Conservation (phyloP, 2,113 vertebrate genomes). For the Nicator chloris region DNA sequence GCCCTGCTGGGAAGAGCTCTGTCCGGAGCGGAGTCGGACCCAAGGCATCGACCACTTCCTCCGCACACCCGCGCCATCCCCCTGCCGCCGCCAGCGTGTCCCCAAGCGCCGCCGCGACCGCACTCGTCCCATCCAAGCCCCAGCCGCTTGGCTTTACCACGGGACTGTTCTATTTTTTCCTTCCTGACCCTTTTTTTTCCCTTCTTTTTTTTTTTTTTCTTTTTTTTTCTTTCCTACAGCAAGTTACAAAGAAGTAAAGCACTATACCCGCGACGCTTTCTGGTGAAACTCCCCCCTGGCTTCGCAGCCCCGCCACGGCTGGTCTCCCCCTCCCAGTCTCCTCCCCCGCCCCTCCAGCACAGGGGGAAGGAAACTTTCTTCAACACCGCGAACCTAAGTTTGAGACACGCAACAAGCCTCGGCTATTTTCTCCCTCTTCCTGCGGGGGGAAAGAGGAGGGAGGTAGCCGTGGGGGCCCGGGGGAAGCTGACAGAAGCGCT, state of each 20-base stretch:
- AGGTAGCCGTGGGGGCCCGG: not conserved
- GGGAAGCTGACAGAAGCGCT: not conserved
- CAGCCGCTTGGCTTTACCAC: not conserved
- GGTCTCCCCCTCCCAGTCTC: not conserved
- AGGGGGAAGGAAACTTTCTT: conserved; percentile 27
- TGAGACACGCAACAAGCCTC: conserved; percentile 1
- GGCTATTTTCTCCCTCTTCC: not conserved
- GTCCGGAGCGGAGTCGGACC: not conserved
- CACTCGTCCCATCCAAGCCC: not conserved
- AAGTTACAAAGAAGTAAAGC: not conserved
- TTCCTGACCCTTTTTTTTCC: no score
- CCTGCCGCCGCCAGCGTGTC: not conserved
- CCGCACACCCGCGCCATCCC: not conserved
- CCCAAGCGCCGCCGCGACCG: not conserved
- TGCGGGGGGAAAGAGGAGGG: not conserved
- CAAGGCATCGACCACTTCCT: not conserved
- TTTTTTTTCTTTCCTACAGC: fast-evolving
- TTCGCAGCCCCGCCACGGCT: not conserved
- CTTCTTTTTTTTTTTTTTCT: fast-evolving
- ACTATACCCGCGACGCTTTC: not conserved
- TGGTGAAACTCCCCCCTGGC: not conserved
- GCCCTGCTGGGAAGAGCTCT: not conserved
- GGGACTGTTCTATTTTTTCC: not conserved
- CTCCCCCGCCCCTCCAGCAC: conserved; percentile 17
- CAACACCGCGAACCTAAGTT: conserved; percentile 1